These are phyloP conservation scores for Ochropacha duplaris DNA, from an alignment of 2,888 invertebrate genomes.

Conservation along the genomic window DNA sequence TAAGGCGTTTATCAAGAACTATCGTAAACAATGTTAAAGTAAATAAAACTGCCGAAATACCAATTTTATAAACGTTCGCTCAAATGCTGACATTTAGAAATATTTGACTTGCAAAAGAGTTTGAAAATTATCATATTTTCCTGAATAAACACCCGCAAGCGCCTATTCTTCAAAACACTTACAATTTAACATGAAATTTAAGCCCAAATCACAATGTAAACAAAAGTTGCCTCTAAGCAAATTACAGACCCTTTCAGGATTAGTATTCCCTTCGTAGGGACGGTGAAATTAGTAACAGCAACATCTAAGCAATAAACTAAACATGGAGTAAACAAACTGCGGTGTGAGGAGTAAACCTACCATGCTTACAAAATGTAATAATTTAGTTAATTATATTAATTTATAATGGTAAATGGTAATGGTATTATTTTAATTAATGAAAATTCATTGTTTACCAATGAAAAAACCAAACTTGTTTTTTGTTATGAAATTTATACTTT, in stretches of 20 bases:
- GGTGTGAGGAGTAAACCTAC: background rate
- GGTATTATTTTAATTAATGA: too few relatives aligned
- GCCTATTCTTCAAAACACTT: background rate
- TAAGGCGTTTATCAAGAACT: too few relatives aligned
- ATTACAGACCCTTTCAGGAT: conserved; percentile 1
- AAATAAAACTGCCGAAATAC: background rate
- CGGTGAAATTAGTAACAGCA: background rate
- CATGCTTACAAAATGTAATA: too few relatives aligned
- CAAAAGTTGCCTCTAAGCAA: background rate
- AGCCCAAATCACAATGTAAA: background rate
- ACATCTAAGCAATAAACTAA: background rate
- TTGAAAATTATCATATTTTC: background rate
- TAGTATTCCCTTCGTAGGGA: background rate
- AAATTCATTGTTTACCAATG: too few relatives aligned
- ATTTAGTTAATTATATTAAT: too few relatives aligned
- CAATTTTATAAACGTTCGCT: background rate
- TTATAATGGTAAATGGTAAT: too few relatives aligned
- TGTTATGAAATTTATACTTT: too few relatives aligned
- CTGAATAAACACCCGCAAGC: background rate
- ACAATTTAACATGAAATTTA: background rate
- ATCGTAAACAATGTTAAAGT: background rate
- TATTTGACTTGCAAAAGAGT: background rate
- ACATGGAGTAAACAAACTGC: background rate
- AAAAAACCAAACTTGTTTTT: too few relatives aligned
- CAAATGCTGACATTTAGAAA: background rate